Conservation (phyloP, 2,797 vertebrate species). For the Buceros bicornis region DNA sequence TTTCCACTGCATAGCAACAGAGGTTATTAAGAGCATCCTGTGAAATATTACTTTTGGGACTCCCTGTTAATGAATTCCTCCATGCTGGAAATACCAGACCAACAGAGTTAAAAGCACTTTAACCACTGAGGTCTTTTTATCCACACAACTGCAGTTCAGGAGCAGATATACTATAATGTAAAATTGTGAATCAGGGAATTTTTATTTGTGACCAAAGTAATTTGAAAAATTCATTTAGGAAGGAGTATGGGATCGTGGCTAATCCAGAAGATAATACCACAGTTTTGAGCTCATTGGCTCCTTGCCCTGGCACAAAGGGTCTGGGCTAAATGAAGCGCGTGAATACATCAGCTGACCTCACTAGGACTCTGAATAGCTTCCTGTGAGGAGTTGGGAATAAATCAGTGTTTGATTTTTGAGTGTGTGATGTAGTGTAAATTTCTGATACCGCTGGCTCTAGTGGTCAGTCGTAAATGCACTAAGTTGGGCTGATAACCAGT, state of each 20-base stretch:
- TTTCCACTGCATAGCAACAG: not conserved
- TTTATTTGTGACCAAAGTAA: not conserved
- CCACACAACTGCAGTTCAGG: not conserved
- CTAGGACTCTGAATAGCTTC: not conserved
- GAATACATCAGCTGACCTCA: not conserved
- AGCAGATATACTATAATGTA: not conserved
- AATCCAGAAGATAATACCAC: not conserved
- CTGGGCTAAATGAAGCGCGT: not conserved
- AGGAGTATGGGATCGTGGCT: not conserved
- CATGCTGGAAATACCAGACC: not conserved
- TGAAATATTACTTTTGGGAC: not conserved
- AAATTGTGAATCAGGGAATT: not conserved
- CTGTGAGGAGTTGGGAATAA: not conserved
- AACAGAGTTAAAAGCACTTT: not conserved
- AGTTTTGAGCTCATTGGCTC: not conserved
- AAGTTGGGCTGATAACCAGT: not conserved
- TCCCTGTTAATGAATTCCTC: not conserved
- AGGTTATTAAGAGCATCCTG: not conserved
- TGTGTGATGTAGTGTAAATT: not conserved
- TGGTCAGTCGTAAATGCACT: rapidly evolving
- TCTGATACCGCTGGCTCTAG: too few relatives aligned
- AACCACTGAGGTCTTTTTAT: not conserved
- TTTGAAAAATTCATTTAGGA: not conserved
- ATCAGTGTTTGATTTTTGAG: not conserved
- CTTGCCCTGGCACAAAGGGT: not conserved